A percentile compares a stretch with the other conserved stretches of the same genome.
These are phyloP conservation scores for Bettongia penicillata DNA, from an alignment of 2,113 vertebrate species.

Conservation along the genomic window DNA sequence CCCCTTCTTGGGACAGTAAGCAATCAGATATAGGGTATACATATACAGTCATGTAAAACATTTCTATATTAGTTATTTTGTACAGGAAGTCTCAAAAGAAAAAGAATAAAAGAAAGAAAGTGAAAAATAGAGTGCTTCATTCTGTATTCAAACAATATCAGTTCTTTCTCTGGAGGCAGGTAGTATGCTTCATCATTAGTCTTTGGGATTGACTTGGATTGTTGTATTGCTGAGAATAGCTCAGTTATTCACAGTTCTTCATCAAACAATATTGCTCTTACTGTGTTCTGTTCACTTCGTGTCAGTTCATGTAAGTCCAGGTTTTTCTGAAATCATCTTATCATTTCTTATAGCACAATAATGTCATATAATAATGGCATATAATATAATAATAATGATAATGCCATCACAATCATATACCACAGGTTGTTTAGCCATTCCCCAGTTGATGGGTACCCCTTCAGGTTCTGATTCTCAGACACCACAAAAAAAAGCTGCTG, in stretches of 20 bases:
- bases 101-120: no score
- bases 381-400: no score
- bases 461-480: no score
- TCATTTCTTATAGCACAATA: neutral
- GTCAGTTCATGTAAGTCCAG: neutral
- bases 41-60: neutral
- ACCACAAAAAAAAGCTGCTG: neutral
- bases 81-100: neutral
- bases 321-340: neutral
- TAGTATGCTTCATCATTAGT: neutral
- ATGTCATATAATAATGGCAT: neutral
- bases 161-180: neutral
- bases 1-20: no score
- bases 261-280: neutral
- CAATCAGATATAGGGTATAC: neutral
- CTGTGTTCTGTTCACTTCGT: neutral
- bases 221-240: no score
- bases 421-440: neutral
- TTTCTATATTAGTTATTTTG: neutral
- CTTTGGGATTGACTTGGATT: no score
- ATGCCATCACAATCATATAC: neutral
- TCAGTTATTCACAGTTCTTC: neutral
- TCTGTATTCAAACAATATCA: neutral
- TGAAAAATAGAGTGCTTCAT: neutral
- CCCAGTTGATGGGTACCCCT: neutral